These are phyloP conservation scores for Melanotaenia pygmaea DNA, from an alignment of 2,797 vertebrate species.

Conservation along the genomic window DNA sequence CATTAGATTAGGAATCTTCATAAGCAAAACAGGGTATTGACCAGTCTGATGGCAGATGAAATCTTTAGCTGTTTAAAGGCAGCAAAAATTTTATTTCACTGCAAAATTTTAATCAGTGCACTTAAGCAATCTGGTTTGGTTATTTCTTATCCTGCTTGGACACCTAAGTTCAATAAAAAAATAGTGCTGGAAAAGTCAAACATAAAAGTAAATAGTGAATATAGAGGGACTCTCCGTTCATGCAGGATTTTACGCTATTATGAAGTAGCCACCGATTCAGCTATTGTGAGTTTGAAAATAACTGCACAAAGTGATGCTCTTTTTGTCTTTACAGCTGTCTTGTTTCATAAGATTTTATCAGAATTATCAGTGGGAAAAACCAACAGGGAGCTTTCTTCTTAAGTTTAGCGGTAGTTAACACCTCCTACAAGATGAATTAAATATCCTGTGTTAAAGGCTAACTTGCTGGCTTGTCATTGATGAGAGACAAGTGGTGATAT, in stretches of 20 bases:
- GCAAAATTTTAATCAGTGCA: neutral
- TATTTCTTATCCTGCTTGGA: neutral
- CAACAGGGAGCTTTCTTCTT: neutral
- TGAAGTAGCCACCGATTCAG: neutral
- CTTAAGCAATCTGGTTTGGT: neutral
- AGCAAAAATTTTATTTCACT: neutral
- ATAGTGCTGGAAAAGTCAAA: neutral
- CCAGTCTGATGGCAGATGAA: neutral
- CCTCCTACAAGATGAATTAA: neutral
- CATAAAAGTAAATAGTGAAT: neutral
- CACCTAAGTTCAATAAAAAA: neutral
- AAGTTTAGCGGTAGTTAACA: neutral
- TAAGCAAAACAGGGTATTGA: neutral
- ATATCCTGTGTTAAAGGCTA: neutral
- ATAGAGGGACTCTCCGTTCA: neutral
- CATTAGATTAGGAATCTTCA: neutral
- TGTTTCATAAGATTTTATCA: conserved; percentile 8
- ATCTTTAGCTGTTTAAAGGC: neutral
- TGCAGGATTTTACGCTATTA: neutral
- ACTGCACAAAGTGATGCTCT: neutral
- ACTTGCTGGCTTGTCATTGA: neutral
- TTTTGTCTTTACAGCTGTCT: neutral
- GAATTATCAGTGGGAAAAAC: conserved; percentile 15
- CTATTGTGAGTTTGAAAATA: neutral
- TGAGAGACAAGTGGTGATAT: neutral